phyloP scores from a whole-genome alignment of 2,888 invertebrate genomes.

The Leptopterna dolabrata region DNA sequence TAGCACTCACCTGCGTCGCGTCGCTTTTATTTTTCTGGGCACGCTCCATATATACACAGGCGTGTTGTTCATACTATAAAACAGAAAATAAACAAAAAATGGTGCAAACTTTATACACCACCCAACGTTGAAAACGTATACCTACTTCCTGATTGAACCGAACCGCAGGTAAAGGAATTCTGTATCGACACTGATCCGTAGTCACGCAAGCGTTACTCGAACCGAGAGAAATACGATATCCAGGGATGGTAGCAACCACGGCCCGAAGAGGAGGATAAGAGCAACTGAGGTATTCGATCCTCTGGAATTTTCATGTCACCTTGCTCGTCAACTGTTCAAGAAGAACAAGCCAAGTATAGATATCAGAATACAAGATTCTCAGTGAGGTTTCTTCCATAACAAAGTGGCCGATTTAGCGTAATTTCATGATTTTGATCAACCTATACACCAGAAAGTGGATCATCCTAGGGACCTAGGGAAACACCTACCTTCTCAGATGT shows the following conservation, averaged over 20 bases:
- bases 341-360: not conserved
- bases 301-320: not conserved
- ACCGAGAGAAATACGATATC: not conserved
- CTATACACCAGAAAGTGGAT: too few relatives aligned
- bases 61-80: too few relatives aligned
- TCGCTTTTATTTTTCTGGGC: too few relatives aligned
- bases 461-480: too few relatives aligned
- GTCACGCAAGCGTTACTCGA: not conserved
- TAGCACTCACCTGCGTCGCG: too few relatives aligned
- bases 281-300: not conserved
- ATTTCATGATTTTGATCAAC: too few relatives aligned
- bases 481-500: too few relatives aligned
- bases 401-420: too few relatives aligned
- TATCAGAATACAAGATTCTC: not conserved
- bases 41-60: too few relatives aligned
- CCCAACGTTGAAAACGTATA: not conserved
- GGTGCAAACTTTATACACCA: not conserved
- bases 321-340: not conserved
- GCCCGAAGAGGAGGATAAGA: not conserved
- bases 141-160: not conserved
- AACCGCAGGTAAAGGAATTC: not conserved
- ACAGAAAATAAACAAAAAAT: too few relatives aligned
- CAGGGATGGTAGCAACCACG: not conserved
- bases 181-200: not conserved
- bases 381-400: too few relatives aligned